Conservation (phyloP, 2,797 vertebrate species). For the Bufotes viridis region DNA sequence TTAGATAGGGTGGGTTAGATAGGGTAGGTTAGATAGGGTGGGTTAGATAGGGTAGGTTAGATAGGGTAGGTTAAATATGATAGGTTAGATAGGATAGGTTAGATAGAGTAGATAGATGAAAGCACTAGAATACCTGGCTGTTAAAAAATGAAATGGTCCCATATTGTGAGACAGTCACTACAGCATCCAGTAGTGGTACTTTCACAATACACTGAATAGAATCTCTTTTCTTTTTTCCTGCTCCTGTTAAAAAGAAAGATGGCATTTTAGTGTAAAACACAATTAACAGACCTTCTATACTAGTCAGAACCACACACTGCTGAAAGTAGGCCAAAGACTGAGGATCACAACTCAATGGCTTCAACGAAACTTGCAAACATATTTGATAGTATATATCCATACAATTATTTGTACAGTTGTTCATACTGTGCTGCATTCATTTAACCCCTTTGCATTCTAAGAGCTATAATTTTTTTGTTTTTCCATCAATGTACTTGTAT, state of each 20-base stretch:
- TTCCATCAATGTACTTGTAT: too few species aligned
- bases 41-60: too few species aligned
- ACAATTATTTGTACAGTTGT: too few species aligned
- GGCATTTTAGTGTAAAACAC: neutral
- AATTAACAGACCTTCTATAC: neutral
- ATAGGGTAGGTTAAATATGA: too few species aligned
- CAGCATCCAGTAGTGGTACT: conserved; percentile 70
- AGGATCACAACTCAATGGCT: neutral
- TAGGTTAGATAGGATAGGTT: too few species aligned
- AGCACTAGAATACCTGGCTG: conserved; percentile 67
- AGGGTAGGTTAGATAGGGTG: too few species aligned
- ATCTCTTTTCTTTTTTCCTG: conserved; percentile 70
- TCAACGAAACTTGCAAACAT: neutral
- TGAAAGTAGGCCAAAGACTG: neutral
- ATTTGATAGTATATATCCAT: neutral
- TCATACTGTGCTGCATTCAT: too few species aligned
- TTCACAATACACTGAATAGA: conserved; percentile 72
- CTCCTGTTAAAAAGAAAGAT: conserved; percentile 66
- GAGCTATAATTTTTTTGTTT: too few species aligned
- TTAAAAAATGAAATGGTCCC: conserved; percentile 73
- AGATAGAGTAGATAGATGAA: too few species aligned
- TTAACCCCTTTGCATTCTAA: too few species aligned
- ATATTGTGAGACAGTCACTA: conserved; percentile 73
- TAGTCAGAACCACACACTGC: neutral
- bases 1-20: too few species aligned